Base-by-base conservation (phyloP, 2,113 vertebrate genomes). In the Sorex fumeus region DNA sequence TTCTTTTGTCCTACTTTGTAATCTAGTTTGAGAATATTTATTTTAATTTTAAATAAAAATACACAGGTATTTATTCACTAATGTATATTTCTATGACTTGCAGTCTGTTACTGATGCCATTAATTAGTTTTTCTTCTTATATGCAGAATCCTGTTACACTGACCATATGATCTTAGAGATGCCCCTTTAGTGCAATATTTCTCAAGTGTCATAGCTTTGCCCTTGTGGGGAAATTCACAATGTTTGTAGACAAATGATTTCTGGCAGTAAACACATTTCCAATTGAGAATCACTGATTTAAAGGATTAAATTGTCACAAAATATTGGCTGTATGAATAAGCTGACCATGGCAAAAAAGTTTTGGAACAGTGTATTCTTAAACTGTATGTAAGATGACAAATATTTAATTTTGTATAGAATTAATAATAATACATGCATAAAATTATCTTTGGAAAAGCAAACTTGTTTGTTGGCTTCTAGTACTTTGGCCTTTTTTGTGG, bases 271-370 rank as follows among this genome's bases (percentile, higher is more conserved):
- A 34, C 16, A 15, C 32, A 70, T 69, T 1, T 45, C 25, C 4
- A 47, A 9, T 1, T 40, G 12, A 67, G 40, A 47, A 28, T 2
- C 15, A 36, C 19, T 82, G 30, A 18, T 69, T 50, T 47, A 16
- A 88, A 28, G 72, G 72, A 76, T 47, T 27, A 84, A 79, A 64
- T 45, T 70, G 32, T 53, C 15, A 64, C 28, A 89, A n/a, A 79
- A 45, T 16, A 5, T 88, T 72, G 21, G 72, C 6, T 43, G 19
- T 8, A 62, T 72, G 43, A 4, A n/a, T 64, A 75, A 77, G 18
- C 34, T 84, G 21, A 88, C 79, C 72, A 2, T 10, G 43, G 28
- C 7, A 66, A 81, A 62, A 79, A 45, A 3, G 23, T 60, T 60
- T 16, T 6, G 18, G 19, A 60, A 60, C 18, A 60, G 19, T 60